These are phyloP conservation scores for Hycleus cichorii DNA, from an alignment of 1,140 invertebrate genomes.

Conservation along the genomic window DNA sequence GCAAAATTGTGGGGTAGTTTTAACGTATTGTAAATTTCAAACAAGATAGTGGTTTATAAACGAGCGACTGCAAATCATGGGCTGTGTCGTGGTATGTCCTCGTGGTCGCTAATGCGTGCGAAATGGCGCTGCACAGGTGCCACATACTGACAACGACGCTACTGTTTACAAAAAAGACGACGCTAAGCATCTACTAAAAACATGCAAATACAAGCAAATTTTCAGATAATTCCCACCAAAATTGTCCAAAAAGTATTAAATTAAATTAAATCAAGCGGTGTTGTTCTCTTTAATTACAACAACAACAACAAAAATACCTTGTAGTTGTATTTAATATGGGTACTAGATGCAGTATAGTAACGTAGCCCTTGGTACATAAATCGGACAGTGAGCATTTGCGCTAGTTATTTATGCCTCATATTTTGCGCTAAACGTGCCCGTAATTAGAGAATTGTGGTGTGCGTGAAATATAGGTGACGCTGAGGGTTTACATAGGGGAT, in stretches of 20 bases:
- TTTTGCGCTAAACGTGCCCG: constrained; percentile 39
- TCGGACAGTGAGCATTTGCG: constrained; percentile 39
- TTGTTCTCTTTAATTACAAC: no score
- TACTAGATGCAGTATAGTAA: constrained; percentile 2
- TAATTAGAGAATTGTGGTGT: constrained; percentile 42
- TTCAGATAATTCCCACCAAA: no score
- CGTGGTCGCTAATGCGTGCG: constrained; percentile 29
- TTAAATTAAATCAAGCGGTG: no score
- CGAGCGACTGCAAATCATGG: constrained; percentile 27
- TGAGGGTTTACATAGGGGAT: background rate
- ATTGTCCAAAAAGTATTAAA: no score
- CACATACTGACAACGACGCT: constrained; percentile 17
- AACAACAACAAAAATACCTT: no score
- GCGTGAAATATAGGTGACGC: constrained; percentile 40
- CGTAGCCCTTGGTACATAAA: constrained; percentile 22
- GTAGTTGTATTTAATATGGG: no score
- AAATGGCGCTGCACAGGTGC: constrained; percentile 28
- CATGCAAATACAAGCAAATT: no score
- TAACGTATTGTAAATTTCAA: background rate
- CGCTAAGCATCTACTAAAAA: no score
- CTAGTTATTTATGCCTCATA: constrained; percentile 41
- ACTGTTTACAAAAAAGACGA: background rate
- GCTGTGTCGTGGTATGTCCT: constrained; percentile 24
- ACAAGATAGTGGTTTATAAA: constrained; percentile 13
- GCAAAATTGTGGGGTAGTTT: no score